Evolutionary conservation across 2,797 vertebrate species (phyloP).

Genomic region (Eospalax fontanierii): DNA sequence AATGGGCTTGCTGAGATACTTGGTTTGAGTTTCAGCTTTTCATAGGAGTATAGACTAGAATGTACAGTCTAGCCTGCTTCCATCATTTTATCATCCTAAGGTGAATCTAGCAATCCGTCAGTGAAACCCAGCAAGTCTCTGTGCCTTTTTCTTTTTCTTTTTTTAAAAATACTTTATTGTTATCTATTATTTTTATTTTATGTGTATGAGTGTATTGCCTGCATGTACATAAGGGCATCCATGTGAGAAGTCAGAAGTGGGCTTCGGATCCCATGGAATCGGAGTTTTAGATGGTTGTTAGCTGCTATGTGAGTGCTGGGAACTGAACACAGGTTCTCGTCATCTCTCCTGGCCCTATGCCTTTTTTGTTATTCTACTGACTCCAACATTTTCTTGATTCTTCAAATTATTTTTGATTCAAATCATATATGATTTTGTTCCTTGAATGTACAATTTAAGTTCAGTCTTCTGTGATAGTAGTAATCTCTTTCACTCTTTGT

Average conservation of each 20-base stretch:
- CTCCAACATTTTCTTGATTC: not conserved
- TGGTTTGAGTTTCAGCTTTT: not conserved
- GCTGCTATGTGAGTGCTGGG: no score
- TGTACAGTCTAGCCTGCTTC: not conserved
- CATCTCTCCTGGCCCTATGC: not conserved
- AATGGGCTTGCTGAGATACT: not conserved
- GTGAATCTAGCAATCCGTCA: not conserved
- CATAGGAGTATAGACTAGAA: not conserved
- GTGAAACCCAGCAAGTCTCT: not conserved
- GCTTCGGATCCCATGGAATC: no score
- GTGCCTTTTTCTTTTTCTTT: not conserved
- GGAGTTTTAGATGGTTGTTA: no score
- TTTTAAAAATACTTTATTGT: no score
- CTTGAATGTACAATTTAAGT: not conserved
- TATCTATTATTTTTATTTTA: no score
- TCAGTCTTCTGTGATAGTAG: not conserved
- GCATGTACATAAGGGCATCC: no score
- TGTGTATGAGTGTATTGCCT: no score
- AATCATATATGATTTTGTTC: slow-evolving; percentile 7
- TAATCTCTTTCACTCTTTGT: slow-evolving; percentile 40
- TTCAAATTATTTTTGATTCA: not conserved
- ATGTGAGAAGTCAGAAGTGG: no score
- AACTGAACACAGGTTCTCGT: no score
- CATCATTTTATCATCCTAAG: not conserved
- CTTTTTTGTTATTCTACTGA: not conserved